These are phyloP conservation scores for Anoncus sp. DNA, from an alignment of 2,888 invertebrate genomes.

Conservation along the genomic window DNA sequence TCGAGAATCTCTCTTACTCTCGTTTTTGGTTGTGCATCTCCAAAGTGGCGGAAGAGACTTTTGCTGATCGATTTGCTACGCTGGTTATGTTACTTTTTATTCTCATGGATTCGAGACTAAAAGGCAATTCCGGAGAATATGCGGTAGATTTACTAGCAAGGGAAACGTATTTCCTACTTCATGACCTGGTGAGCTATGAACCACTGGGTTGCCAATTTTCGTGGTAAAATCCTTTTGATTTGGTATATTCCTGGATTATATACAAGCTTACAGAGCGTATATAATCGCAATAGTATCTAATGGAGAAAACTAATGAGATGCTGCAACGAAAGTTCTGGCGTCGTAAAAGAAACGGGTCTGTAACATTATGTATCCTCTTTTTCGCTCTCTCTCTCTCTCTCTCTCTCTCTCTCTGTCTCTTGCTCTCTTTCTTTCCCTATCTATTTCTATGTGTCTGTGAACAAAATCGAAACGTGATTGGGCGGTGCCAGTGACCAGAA, in stretches of 20 bases:
- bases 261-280: constrained; percentile 8
- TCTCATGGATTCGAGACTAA: constrained; percentile 21
- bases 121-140: constrained; percentile 22
- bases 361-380: not conserved
- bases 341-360: not conserved
- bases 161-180: constrained; percentile 12
- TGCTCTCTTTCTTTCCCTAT: not conserved
- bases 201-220: constrained; percentile 8
- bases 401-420: not conserved
- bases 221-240: not conserved
- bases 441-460: constrained; percentile 19
- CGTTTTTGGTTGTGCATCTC: constrained; percentile 18
- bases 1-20: constrained; percentile 40
- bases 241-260: constrained; percentile 1
- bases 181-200: constrained; percentile 1
- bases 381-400: not conserved
- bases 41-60: constrained; percentile 37
- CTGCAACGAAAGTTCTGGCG: constrained; percentile 5
- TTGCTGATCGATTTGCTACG: constrained; percentile 7
- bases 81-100: constrained; percentile 48
- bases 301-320: constrained; percentile 25
- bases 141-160: constrained; percentile 3
- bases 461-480: constrained; percentile 63
- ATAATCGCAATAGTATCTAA: constrained; percentile 19
- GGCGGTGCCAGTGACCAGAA: constrained; percentile 53